Conservation (phyloP, 2,797 vertebrate species). For the Megaceryle alcyon region DNA sequence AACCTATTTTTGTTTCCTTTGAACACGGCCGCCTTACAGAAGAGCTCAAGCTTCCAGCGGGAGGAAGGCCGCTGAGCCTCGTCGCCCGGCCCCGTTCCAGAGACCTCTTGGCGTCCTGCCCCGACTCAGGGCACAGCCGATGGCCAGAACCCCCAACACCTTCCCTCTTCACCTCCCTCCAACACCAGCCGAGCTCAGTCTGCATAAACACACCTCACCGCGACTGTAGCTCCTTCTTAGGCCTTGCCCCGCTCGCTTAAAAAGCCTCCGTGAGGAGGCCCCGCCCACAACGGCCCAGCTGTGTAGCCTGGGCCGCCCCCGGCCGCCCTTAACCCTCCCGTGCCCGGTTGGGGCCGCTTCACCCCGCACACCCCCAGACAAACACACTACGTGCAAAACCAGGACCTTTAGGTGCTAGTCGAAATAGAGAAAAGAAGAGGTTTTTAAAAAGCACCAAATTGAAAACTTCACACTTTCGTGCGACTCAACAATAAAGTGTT, state of each 20-base stretch:
- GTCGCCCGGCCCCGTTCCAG: fast-evolving
- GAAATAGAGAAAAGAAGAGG: background rate
- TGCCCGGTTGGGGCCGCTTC: background rate
- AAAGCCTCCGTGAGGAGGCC: background rate
- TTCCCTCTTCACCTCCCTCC: too few species aligned
- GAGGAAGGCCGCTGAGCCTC: background rate
- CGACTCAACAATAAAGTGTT: background rate
- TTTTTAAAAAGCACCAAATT: background rate
- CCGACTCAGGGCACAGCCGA: too few species aligned
- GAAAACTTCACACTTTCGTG: background rate
- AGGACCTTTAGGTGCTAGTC: too few species aligned
- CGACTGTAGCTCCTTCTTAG: fast-evolving
- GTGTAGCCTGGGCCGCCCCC: too few species aligned
- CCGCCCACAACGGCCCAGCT: background rate
- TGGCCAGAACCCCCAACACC: too few species aligned
- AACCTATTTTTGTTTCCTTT: background rate
- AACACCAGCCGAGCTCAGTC: fast-evolving
- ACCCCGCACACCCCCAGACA: background rate
- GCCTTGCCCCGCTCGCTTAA: fast-evolving
- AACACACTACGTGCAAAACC: background rate
- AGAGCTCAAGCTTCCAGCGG: background rate
- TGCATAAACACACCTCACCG: fast-evolving
- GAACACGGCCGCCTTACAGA: background rate
- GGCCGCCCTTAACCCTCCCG: too few species aligned
- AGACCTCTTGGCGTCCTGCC: fast-evolving